Base-by-base conservation (phyloP, 2,888 invertebrate genomes). In the Argyra leucocephala region DNA sequence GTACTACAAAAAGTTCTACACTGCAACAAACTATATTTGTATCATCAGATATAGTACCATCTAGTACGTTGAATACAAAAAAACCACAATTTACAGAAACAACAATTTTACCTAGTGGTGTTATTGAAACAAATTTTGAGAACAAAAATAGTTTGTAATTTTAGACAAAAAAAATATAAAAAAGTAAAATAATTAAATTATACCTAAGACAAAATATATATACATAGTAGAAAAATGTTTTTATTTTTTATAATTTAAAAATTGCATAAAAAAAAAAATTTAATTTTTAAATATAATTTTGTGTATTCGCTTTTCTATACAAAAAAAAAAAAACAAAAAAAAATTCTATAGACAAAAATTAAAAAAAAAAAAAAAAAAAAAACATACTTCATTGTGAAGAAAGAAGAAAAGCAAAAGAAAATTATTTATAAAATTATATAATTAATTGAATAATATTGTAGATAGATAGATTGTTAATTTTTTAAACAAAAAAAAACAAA, bases 121-220 rank as follows among this genome's bases (percentile, higher is more conserved):
- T 69, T 36, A 63, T 69, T 9, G 69, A 69, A 67, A 69, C 69
- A 36, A 68, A 69, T 62, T 69, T 69, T 37, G 69, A 69, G 57
- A 67, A 64, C 3, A 59, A 59, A 12, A 59, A 59, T 21, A 59
- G 59, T 59, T 23, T 59, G 59, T 59, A 59, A 48, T 15, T 18
- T 48, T 48, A 48, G 48, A 48, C 1, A 48, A 48, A 48, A 48
- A 18, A 48, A 48, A 48, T 18, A 48, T 18, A 12, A n/a, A 48
- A 48, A 48, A 48, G 4, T 18, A 48, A 48, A 48, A 48, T 12
- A 48, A 37, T 15, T 37, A 9, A 37, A 37, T 15, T 15, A 37
- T 10, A 37, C 12, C 3, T 37, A 37, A 37, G n/a, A 37, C 3
- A 37, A 37, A 5, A 48, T 18, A 48, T 15, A n/a, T 15, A 48